These are phyloP conservation scores for Apantesis nais DNA, from an alignment of 2,888 invertebrate genomes.

Conservation along the genomic window DNA sequence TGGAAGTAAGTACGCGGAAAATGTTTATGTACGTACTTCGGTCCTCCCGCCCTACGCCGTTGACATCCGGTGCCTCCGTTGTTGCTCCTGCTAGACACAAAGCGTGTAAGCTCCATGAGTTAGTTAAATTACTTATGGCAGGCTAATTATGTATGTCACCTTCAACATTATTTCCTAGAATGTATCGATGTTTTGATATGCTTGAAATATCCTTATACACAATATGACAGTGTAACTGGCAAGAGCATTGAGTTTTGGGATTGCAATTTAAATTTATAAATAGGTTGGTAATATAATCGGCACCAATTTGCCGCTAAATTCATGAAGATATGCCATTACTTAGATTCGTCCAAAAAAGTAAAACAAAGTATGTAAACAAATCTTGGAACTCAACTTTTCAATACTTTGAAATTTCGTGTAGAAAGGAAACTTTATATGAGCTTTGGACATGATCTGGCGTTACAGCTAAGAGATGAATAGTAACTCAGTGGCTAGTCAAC, in stretches of 20 bases:
- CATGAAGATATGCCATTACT: background rate
- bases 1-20: slow-evolving; percentile 85
- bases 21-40: slow-evolving; percentile 79
- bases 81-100: slow-evolving; percentile 51
- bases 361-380: too few species aligned
- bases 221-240: background rate
- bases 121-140: slow-evolving; percentile 15
- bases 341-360: background rate
- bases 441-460: background rate
- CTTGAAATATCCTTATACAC: slow-evolving; percentile 8
- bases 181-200: slow-evolving; percentile 1
- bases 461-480: background rate
- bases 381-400: background rate
- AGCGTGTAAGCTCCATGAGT: slow-evolving; percentile 43
- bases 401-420: background rate
- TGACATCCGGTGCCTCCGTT: slow-evolving; percentile 77
- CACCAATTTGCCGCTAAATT: background rate
- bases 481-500: background rate
- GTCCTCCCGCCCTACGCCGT: slow-evolving; percentile 66
- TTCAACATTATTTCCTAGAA: slow-evolving; percentile 11
- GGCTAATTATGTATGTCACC: slow-evolving; percentile 5
- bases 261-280: background rate
- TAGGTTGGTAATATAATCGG: too few species aligned
- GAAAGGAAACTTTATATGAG: background rate
- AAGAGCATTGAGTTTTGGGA: slow-evolving; percentile 11